Percentiles rank a stretch among this genome's conserved stretches.
Evolutionary conservation across 2,113 vertebrate species (phyloP).

Genomic region (Mionectes macconnelli): DNA sequence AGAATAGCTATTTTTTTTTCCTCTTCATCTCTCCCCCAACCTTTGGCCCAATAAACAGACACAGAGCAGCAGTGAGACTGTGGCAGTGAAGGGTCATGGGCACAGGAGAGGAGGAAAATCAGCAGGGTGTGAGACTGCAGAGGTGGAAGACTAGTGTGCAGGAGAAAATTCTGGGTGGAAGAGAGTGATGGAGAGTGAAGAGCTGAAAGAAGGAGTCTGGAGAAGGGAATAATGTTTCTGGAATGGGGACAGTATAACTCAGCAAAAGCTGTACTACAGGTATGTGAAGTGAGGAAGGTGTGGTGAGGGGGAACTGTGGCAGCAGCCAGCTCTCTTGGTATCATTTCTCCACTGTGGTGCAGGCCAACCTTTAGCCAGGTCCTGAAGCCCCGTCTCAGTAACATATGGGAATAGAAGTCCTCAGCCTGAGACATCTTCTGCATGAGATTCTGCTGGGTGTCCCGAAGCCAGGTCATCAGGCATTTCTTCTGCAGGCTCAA

Average conservation of each 20-base stretch:
- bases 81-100: not conserved
- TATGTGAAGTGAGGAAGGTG: not conserved
- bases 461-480: conserved; percentile 78
- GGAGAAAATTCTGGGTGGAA: not conserved
- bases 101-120: not conserved
- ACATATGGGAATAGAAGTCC: conserved; percentile 60
- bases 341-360: not conserved
- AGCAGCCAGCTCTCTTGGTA: not conserved
- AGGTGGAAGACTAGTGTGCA: not conserved
- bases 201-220: not conserved
- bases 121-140: not conserved
- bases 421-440: conserved; percentile 77
- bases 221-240: not conserved
- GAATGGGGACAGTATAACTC: not conserved
- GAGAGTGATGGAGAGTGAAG: not conserved
- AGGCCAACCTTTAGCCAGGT: conserved; percentile 82
- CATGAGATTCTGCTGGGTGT: conserved; percentile 51
- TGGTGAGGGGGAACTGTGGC: accelerated
- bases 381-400: conserved; percentile 77
- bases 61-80: not conserved
- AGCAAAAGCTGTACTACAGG: not conserved
- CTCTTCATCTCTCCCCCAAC: not conserved
- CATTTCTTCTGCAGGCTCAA: conserved; percentile 73
- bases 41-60: not conserved
- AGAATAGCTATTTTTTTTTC: not conserved